These are phyloP conservation scores for Ptychobarbus kaznakovi DNA, from an alignment of 2,797 vertebrate species.

Conservation along the genomic window DNA sequence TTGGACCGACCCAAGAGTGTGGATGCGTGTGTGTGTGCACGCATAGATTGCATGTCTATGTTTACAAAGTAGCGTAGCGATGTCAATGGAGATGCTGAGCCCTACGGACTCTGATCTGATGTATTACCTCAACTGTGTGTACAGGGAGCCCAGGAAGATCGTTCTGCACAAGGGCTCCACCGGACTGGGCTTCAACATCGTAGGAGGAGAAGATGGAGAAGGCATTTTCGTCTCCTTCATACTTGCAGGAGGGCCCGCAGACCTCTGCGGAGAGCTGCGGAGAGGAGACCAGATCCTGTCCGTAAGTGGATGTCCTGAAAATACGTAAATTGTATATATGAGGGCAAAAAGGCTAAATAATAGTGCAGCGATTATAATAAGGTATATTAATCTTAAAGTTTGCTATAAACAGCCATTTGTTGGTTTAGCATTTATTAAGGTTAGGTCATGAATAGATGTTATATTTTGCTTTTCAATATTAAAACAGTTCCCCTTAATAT, in stretches of 20 bases:
- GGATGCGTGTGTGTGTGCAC: conserved; percentile 42
- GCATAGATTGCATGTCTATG: conserved; percentile 40
- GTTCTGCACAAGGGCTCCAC: conserved; percentile 96
- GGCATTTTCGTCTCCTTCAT: conserved; percentile 99
- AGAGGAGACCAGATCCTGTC: conserved; percentile 96
- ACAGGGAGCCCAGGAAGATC: conserved; percentile 87
- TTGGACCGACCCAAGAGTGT: conserved; percentile 32
- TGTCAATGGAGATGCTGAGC: conserved; percentile 73
- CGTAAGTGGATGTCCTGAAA: conserved; percentile 78
- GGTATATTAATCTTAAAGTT: not conserved
- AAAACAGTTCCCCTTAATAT: not conserved
- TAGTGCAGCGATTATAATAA: not conserved
- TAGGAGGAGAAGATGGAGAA: conserved; percentile 96
- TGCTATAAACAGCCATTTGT: not conserved
- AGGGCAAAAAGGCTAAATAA: not conserved
- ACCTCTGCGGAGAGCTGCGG: conserved; percentile 94
- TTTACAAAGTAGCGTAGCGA: conserved; percentile 28
- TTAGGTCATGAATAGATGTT: not conserved
- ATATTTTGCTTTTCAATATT: not conserved
- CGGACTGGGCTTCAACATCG: conserved; percentile 97
- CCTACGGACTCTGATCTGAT: conserved; percentile 76
- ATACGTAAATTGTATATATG: not conserved
- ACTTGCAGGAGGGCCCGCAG: conserved; percentile 93
- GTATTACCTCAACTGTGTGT: conserved; percentile 80
- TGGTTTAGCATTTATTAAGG: not conserved